phyloP scores from a whole-genome alignment of 2,113 vertebrate species.

The Athene cunicularia region DNA sequence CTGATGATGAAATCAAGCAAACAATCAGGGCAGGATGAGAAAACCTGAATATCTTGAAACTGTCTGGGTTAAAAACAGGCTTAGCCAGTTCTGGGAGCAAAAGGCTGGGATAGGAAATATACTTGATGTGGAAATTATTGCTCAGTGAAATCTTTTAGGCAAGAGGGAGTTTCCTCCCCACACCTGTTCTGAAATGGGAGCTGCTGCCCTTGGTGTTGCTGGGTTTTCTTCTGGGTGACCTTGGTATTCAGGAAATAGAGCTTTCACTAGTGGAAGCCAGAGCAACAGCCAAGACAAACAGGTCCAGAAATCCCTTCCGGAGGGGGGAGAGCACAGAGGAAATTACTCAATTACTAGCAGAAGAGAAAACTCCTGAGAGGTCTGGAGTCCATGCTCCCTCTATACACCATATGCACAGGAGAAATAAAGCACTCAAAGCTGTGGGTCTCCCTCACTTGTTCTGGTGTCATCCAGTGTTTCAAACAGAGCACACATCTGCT shows the following conservation, averaged over 20 bases:
- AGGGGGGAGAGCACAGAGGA: conserved; percentile 38
- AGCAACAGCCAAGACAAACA: conserved; percentile 69
- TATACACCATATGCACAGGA: background rate
- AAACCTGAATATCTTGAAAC: conserved; percentile 51
- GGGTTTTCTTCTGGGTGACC: conserved; percentile 56
- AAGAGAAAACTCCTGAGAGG: conserved; percentile 25
- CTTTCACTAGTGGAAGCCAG: conserved; percentile 60
- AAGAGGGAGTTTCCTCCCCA: conserved; percentile 48
- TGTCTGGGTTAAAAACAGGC: conserved; percentile 20
- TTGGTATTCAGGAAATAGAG: conserved; percentile 54
- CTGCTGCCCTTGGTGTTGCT: background rate
- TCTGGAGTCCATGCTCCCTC: background rate
- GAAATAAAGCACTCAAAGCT: background rate
- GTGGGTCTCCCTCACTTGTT: background rate
- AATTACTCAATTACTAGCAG: conserved; percentile 39
- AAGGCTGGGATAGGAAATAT: conserved; percentile 25
- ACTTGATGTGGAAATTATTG: conserved; percentile 50
- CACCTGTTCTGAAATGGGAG: conserved; percentile 65
- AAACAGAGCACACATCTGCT: background rate
- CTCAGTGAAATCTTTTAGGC: conserved; percentile 41
- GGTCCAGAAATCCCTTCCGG: conserved; percentile 57
- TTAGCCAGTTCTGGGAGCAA: conserved; percentile 21
- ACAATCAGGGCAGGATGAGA: conserved; percentile 1
- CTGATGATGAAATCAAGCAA: conserved; percentile 30
- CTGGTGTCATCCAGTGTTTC: background rate